Percentiles rank a stretch among this genome's conserved stretches.
These are phyloP conservation scores for Penaeus indicus DNA, from an alignment of 1,140 invertebrate genomes.

Conservation along the genomic window DNA sequence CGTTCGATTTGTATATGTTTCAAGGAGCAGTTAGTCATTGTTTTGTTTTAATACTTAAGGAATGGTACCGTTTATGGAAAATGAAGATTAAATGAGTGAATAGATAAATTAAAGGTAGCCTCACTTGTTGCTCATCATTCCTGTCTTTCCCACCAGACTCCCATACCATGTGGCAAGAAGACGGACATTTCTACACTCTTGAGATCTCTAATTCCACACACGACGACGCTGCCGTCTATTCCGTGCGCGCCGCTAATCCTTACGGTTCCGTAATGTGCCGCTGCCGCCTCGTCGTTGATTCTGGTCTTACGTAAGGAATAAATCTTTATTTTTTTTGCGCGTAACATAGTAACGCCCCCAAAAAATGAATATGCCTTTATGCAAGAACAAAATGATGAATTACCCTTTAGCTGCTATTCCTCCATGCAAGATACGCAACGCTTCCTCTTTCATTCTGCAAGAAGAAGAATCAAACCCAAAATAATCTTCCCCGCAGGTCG, in stretches of 20 bases:
- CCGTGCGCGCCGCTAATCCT: slow-evolving; percentile 83
- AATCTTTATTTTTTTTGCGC: background rate
- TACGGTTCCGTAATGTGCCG: slow-evolving; percentile 86
- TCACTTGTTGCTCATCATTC: background rate
- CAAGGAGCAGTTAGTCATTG: too few species aligned
- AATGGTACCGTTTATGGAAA: background rate
- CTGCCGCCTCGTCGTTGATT: slow-evolving; percentile 86
- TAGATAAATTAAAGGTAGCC: background rate
- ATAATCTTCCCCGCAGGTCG: slow-evolving; percentile 70
- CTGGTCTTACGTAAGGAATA: slow-evolving; percentile 76
- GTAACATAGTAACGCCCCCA: too few species aligned
- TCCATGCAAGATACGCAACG: background rate
- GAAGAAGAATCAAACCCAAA: background rate
- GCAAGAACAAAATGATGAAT: too few species aligned
- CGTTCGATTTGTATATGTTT: background rate
- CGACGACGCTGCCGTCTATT: slow-evolving; percentile 87
- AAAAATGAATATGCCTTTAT: too few species aligned
- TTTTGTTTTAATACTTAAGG: background rate
- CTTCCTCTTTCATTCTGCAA: background rate
- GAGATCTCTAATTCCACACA: slow-evolving; percentile 83
- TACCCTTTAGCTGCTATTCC: too few species aligned
- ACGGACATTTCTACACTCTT: slow-evolving; percentile 83
- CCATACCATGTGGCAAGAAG: slow-evolving; percentile 77
- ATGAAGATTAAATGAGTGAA: too few species aligned
- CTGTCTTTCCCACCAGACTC: slow-evolving; percentile 69